Evolutionary conservation across 2,113 vertebrate genomes (phyloP).

Genomic region (Pangasianodon gigas): DNA sequence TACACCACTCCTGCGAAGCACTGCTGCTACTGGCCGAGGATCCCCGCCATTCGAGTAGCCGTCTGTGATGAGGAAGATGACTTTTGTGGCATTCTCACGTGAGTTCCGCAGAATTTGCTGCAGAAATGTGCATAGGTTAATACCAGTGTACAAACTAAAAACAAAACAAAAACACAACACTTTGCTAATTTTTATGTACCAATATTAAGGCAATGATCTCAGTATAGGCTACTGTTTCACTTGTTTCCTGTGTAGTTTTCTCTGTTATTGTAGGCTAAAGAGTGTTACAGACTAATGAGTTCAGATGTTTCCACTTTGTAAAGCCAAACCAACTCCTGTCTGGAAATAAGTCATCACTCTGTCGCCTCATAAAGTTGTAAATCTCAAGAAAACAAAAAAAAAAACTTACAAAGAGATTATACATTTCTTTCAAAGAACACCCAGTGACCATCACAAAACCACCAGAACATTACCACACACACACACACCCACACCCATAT

Average conservation of each 20-base stretch:
- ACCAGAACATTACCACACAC: conserved; percentile 23
- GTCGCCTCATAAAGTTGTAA: conserved; percentile 24
- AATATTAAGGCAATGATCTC: neutral
- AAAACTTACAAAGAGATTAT: conserved; percentile 25
- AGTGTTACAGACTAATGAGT: conserved; percentile 27
- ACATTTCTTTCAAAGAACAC: conserved; percentile 27
- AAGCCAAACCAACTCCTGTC: conserved; percentile 13
- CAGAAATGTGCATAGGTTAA: conserved; percentile 35
- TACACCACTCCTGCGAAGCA: conserved; percentile 85
- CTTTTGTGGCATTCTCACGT: conserved; percentile 86
- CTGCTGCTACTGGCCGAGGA: conserved; percentile 87
- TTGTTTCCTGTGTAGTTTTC: neutral
- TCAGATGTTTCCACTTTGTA: conserved; percentile 27
- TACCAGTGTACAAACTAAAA: neutral
- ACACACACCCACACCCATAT: conserved; percentile 7
- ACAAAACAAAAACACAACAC: neutral
- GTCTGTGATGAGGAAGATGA: conserved; percentile 96
- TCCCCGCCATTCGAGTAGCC: conserved; percentile 98
- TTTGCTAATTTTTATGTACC: neutral
- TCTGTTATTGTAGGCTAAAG: conserved; percentile 7
- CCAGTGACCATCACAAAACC: conserved; percentile 2
- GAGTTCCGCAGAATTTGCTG: conserved; percentile 95
- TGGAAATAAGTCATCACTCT: conserved; percentile 11
- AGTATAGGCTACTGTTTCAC: neutral
- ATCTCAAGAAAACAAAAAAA: neutral